These are phyloP conservation scores for Suillia variegata DNA, from an alignment of 2,888 invertebrate species.

Conservation along the genomic window DNA sequence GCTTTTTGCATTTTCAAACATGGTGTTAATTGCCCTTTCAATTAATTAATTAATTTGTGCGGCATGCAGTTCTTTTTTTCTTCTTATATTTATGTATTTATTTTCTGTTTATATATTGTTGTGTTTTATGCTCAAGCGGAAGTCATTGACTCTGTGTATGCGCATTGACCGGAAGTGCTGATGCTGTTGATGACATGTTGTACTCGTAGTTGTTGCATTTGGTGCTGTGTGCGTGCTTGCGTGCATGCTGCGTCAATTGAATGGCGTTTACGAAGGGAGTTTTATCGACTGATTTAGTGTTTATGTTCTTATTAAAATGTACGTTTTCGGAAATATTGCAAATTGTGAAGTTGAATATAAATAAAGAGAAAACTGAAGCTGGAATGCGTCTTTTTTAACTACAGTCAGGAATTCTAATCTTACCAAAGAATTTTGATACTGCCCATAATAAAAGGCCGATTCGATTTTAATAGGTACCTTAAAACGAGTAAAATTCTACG, in stretches of 20 bases:
- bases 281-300: neutral
- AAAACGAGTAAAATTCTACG: too few relatives aligned
- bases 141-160: conserved; percentile 50
- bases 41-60: conserved; percentile 57
- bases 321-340: too few relatives aligned
- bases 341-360: too few relatives aligned
- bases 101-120: neutral
- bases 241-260: conserved; percentile 28
- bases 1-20: conserved; percentile 24
- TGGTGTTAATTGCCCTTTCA: conserved; percentile 56
- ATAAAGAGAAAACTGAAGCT: too few relatives aligned
- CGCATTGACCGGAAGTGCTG: conserved; percentile 30
- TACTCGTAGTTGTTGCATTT: too few relatives aligned
- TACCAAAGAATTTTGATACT: too few relatives aligned
- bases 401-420: too few relatives aligned
- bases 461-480: too few relatives aligned
- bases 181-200: conserved; percentile 17
- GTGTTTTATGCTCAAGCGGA: conserved; percentile 38
- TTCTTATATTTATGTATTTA: conserved; percentile 1
- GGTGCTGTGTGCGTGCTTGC: conserved; percentile 16
- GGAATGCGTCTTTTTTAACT: too few relatives aligned
- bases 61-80: conserved; percentile 1
- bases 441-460: too few relatives aligned
- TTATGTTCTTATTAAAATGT: too few relatives aligned
- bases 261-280: conserved; percentile 23